A percentile compares a stretch with the other conserved stretches of the same genome.
phyloP scores from a whole-genome alignment of 2,113 vertebrate genomes.

The Baryphthengus martii region DNA sequence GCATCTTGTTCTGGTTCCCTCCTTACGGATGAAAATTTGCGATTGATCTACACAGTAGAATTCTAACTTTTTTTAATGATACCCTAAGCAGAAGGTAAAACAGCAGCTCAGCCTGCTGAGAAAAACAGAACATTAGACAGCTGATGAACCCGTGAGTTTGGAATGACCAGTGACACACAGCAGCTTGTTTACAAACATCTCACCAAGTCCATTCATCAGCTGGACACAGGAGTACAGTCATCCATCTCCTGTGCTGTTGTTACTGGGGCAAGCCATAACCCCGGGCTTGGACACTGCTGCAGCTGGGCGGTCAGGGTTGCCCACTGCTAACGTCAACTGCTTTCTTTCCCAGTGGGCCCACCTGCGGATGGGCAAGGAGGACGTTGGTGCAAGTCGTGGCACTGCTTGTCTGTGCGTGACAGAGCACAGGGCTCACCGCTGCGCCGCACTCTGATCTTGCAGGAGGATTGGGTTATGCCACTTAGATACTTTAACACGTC shows the following conservation, averaged over 20 bases:
- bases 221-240: neutral
- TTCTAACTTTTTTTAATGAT: neutral
- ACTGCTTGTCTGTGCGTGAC: neutral
- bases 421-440: neutral
- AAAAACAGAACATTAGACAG: neutral
- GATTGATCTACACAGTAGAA: neutral
- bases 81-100: neutral
- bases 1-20: neutral
- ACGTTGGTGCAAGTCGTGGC: rapidly evolving
- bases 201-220: neutral
- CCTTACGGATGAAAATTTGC: neutral
- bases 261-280: rapidly evolving
- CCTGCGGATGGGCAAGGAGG: neutral
- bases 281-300: rapidly evolving
- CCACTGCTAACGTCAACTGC: too few species aligned
- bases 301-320: neutral
- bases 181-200: neutral
- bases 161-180: neutral
- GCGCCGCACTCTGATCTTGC: neutral
- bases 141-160: neutral
- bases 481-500: neutral
- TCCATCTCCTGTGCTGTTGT: too few species aligned
- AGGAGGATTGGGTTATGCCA: neutral
- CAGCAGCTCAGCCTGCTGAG: neutral
- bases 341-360: neutral